phyloP scores from a whole-genome alignment of 2,797 vertebrate species.

The Danio kyathit region DNA sequence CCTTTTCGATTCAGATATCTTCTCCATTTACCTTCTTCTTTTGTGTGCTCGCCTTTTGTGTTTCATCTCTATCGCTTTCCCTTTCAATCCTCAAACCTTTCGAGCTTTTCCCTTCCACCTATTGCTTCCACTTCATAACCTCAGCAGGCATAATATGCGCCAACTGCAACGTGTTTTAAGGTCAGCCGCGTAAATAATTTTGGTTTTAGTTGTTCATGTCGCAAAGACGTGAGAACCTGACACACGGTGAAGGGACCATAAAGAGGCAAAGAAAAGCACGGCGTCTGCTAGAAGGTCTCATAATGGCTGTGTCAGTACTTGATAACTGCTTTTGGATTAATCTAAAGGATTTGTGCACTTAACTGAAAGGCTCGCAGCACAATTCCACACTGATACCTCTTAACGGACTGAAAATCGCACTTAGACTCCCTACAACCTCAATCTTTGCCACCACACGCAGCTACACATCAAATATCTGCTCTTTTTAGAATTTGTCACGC shows the following conservation, averaged over 20 bases:
- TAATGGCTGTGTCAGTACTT: slow-evolving; percentile 39
- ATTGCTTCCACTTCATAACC: slow-evolving; percentile 28
- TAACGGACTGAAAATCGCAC: slow-evolving; percentile 18
- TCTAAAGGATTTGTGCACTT: slow-evolving; percentile 44
- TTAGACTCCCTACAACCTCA: slow-evolving; percentile 8
- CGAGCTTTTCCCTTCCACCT: slow-evolving; percentile 37
- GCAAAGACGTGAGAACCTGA: not conserved
- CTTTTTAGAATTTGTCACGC: slow-evolving; percentile 56
- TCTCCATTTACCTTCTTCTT: slow-evolving; percentile 44
- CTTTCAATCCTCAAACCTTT: slow-evolving; percentile 30
- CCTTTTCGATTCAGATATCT: slow-evolving; percentile 53
- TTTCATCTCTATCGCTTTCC: slow-evolving; percentile 33
- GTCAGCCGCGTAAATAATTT: slow-evolving; percentile 5
- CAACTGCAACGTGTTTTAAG: not conserved
- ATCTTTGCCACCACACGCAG: slow-evolving; percentile 34
- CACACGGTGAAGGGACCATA: slow-evolving; percentile 7
- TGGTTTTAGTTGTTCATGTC: not conserved
- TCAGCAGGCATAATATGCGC: slow-evolving; percentile 12
- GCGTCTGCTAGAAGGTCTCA: slow-evolving; percentile 35
- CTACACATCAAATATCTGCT: slow-evolving; percentile 54
- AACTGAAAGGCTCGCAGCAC: slow-evolving; percentile 29
- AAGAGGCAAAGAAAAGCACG: slow-evolving; percentile 27
- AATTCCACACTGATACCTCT: slow-evolving; percentile 20
- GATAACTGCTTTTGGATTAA: slow-evolving; percentile 37
- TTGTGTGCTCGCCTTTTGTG: slow-evolving; percentile 32